Percentiles rank a stretch among this genome's conserved stretches.
Conservation (phyloP, 1,140 invertebrate genomes). For the Zaprionus taronus region DNA sequence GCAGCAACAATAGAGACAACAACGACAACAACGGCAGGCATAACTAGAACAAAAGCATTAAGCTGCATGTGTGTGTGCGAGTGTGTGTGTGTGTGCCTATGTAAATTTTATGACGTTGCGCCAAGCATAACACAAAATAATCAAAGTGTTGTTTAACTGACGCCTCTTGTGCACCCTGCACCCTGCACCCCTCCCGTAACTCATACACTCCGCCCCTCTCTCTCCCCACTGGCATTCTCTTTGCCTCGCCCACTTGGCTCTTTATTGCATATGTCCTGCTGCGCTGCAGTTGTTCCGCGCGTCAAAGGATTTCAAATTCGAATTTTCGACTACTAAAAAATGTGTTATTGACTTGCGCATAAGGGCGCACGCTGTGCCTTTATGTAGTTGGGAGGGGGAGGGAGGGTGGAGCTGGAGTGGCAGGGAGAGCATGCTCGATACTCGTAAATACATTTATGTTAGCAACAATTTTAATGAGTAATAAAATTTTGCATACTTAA, state of each 20-base stretch:
- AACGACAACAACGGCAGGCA: background rate
- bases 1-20: slow-evolving; percentile 6
- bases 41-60: slow-evolving; percentile 33
- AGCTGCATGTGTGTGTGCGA: background rate
- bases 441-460: slow-evolving; percentile 48
- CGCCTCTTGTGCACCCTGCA: slow-evolving; percentile 8
- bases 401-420: too few species aligned
- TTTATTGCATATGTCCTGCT: background rate
- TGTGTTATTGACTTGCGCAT: slow-evolving; percentile 10
- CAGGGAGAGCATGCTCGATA: slow-evolving; percentile 1
- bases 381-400: background rate
- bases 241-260: background rate
- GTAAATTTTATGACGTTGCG: slow-evolving; percentile 41
- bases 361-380: background rate
- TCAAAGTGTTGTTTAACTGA: slow-evolving; percentile 42
- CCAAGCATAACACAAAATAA: slow-evolving; percentile 38
- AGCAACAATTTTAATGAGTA: slow-evolving; percentile 73
- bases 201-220: background rate
- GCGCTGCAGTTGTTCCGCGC: background rate
- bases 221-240: background rate
- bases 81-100: slow-evolving; percentile 11
- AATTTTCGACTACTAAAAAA: slow-evolving; percentile 15
- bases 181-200: background rate
- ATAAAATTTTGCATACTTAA: slow-evolving; percentile 73
- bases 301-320: slow-evolving; percentile 4